Base-by-base conservation (phyloP, 2,113 vertebrate genomes). In the Illadopsis cleaveri region DNA sequence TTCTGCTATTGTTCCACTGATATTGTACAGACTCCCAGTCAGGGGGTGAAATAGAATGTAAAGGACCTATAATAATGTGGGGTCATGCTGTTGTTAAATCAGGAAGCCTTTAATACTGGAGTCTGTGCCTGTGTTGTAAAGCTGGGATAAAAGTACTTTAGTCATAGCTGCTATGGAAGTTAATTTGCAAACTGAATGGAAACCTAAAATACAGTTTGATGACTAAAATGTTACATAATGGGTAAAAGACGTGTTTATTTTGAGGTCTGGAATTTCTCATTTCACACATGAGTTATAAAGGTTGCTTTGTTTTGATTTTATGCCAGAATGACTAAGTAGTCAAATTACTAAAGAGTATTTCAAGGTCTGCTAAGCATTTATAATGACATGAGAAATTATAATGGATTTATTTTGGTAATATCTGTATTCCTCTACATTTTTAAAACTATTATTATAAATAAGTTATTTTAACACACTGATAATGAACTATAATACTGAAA, bases 231-330 rank as follows among this genome's bases (percentile, higher is more conserved):
- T 94, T 93, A 54, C 61, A 47, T 94, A 94, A 95, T 73, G 62
- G 42, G 28, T 33, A 76, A 82, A 94, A 40, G 23, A 44, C 4
- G 0, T 78, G 40, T 92, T 95, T 93, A 87, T 92, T 60, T 68
- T 50, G 54, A 91, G 83, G 64, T 84, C 83, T 80, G 56, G 65
- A 77, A 60, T 85, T 84, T 97, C 95, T 91, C 92, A 93, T 98
- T 97, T 98, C 94, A 97, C 93, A 94, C 92, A 91, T 93, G 92
- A 97, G 84, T 96, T 91, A 89, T 86, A 85, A 82, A 96, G 93
- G 86, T 86, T 91, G 81, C 65, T 96, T 94, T 94, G 90, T 94
- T 96, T 93, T 54, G 71, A 58, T 65, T 82, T 92, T 84, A 75
- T 90, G 84, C 90, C 70, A 76, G 82, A 84, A 78, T 93, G 77